phyloP scores from a whole-genome alignment of 92 coral and sea anemone species.

The Epizoanthus ramosus region DNA sequence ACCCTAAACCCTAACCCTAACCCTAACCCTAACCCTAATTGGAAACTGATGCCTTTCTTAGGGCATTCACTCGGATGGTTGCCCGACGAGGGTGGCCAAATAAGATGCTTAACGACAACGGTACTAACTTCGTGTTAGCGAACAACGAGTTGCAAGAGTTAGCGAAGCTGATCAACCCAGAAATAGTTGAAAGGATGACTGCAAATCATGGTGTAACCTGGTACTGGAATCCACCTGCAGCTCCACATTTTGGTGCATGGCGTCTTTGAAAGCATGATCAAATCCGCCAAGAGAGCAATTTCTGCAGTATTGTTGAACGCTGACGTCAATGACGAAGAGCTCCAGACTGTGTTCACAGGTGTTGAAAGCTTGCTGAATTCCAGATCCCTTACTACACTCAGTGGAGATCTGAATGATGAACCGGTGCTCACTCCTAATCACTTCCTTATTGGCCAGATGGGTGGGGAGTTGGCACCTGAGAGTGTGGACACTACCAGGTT shows the following conservation, averaged over 20 bases:
- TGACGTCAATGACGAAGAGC: constrained; percentile 54
- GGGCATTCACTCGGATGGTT: too few relatives aligned
- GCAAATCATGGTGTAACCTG: constrained; percentile 52
- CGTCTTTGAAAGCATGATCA: constrained; percentile 60
- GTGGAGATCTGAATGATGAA: constrained; percentile 62
- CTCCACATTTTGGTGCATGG: constrained; percentile 77
- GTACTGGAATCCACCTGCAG: constrained; percentile 66
- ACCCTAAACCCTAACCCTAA: too few relatives aligned
- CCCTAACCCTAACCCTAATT: too few relatives aligned
- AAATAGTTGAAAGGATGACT: background rate
- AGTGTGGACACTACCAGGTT: too few relatives aligned
- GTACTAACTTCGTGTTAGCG: constrained; percentile 50
- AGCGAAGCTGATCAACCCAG: constrained; percentile 17
- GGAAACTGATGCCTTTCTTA: too few relatives aligned
- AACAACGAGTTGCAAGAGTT: constrained; percentile 26
- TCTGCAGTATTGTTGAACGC: constrained; percentile 43
- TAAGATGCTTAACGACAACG: constrained; percentile 66
- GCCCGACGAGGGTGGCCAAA: constrained; percentile 39
- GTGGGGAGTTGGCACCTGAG: constrained; percentile 4
- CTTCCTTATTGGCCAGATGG: constrained; percentile 41
- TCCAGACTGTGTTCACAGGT: constrained; percentile 41
- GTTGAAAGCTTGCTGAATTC: constrained; percentile 57
- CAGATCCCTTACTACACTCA: constrained; percentile 55
- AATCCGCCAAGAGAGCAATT: constrained; percentile 65
- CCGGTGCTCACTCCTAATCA: constrained; percentile 62